phyloP scores from a whole-genome alignment of 2,113 vertebrate genomes.

The Aleadryas rufinucha region DNA sequence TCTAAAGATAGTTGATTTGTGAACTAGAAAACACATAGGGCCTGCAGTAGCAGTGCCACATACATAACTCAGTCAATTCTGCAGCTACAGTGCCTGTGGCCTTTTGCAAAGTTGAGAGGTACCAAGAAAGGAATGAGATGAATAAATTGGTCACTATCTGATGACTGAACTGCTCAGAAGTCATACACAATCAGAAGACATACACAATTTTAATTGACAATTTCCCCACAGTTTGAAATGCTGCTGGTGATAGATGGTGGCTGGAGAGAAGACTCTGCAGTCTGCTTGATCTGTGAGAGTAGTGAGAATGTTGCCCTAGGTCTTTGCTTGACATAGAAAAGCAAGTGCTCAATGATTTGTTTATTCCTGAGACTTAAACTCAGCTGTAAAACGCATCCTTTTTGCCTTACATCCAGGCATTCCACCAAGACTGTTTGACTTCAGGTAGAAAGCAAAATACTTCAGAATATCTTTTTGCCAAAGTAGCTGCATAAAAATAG shows the following conservation, averaged over 20 bases:
- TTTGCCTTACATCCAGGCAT: not conserved
- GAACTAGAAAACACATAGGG: not conserved
- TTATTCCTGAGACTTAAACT: conserved; percentile 30
- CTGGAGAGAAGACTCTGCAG: conserved; percentile 8
- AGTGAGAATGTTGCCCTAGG: conserved; percentile 56
- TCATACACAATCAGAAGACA: conserved; percentile 24
- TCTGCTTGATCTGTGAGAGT: not conserved
- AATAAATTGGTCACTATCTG: conserved; percentile 39
- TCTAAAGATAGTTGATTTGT: not conserved
- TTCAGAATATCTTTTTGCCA: conserved; percentile 8
- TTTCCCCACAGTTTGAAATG: conserved; percentile 23
- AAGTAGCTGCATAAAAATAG: not conserved
- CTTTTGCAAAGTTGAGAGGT: not conserved
- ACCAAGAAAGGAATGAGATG: not conserved
- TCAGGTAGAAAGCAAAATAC: conserved; percentile 31
- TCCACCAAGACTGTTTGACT: conserved; percentile 5
- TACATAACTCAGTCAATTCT: not conserved
- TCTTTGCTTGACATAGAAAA: conserved; percentile 36
- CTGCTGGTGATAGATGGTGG: conserved; percentile 45
- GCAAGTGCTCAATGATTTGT: conserved; percentile 39
- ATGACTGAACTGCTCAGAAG: conserved; percentile 48
- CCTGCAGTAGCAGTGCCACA: conserved; percentile 9
- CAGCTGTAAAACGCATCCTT: conserved; percentile 14
- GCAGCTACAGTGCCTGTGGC: not conserved
- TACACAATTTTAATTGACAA: conserved; percentile 38